Evolutionary conservation across 2,797 vertebrate genomes (phyloP), one percentile per base, ranked within the genome.

Genomic region (Mus caroli): DNA sequence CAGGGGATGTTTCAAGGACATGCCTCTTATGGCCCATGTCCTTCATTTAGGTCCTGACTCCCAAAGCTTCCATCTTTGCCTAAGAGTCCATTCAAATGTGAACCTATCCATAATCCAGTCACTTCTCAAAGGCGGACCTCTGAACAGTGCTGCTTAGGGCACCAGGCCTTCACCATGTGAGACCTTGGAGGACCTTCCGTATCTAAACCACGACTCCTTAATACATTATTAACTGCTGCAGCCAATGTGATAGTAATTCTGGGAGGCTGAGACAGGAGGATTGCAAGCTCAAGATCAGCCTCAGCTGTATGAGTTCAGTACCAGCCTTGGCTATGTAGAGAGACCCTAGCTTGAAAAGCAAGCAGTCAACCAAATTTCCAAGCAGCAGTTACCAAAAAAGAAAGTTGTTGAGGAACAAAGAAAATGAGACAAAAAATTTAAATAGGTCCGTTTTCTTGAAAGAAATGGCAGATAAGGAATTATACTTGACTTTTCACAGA

Each of bases 351-450:
- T 69, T 58, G 54, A 43, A 43, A 88, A 88, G 34, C n/a, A 88
- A 76, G 13, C 52, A 75, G 37, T 54, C 40, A 34, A 14, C 6
- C 71, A 88, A 43, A 73, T 17, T 60, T 4, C 14, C 24, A 83
- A 43, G 40, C n/a, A 75, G 73, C 15, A 87, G 17, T 20, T n/a
- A 73, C 28, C 28, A 34, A 84, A 64, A 43, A 43, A 10, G 37
- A 54, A 71, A 37, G 34, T 37, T 87, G 46, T 54, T 87, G 71
- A 73, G 90, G 90, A 67, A 8, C 4, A 78, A 78, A 95, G 34
- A 84, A 62, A 43, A n/a, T 24, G 43, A 94, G n/a, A 43, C 75
- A 93, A 82, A 82, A 95, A 75, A 5, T 62, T 80, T 95, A 40
- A 62, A 78, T 58, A 86, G 10, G 11, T 52, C 91, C 20, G 43